A percentile compares a stretch with the other conserved stretches of the same genome.
phyloP scores from a whole-genome alignment of 1,140 invertebrate genomes.

The Thaumetopoea pityocampa region DNA sequence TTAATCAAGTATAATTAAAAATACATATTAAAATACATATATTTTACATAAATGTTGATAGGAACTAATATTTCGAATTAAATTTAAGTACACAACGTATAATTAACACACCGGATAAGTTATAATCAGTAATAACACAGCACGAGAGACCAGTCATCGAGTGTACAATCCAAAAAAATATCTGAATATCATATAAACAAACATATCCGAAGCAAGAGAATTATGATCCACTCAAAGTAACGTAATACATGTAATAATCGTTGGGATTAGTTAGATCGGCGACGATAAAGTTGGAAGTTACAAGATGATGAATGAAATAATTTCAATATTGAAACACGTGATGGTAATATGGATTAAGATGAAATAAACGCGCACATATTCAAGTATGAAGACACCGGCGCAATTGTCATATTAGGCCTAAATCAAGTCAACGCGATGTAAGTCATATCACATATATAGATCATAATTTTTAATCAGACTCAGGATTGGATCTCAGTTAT shows the following conservation, averaged over 20 bases:
- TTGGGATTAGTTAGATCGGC: constrained; percentile 53
- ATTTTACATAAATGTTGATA: constrained; percentile 19
- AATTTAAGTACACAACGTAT: constrained; percentile 36
- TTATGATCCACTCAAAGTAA: constrained; percentile 57
- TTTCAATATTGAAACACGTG: constrained; percentile 49
- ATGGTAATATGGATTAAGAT: constrained; percentile 48
- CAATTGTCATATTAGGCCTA: constrained; percentile 57
- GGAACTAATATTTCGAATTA: constrained; percentile 34
- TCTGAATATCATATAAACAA: constrained; percentile 49
- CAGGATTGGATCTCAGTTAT: too few relatives aligned
- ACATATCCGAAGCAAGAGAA: constrained; percentile 42
- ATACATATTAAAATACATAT: constrained; percentile 3
- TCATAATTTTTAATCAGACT: too few relatives aligned
- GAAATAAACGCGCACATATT: constrained; percentile 29
- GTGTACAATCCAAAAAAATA: constrained; percentile 39
- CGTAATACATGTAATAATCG: constrained; percentile 65
- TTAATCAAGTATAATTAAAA: constrained; percentile 18
- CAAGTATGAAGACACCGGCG: constrained; percentile 41
- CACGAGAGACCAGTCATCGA: constrained; percentile 39
- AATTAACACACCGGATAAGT: constrained; percentile 48
- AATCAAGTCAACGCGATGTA: constrained; percentile 43
- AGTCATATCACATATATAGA: too few relatives aligned
- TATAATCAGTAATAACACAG: constrained; percentile 55
- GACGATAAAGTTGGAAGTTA: constrained; percentile 56
- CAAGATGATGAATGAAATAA: constrained; percentile 62